Percentiles rank a stretch among this genome's conserved stretches.
These are phyloP conservation scores for Pipistrellus pygmaeus DNA, from an alignment of 2,797 vertebrate species.

Conservation along the genomic window DNA sequence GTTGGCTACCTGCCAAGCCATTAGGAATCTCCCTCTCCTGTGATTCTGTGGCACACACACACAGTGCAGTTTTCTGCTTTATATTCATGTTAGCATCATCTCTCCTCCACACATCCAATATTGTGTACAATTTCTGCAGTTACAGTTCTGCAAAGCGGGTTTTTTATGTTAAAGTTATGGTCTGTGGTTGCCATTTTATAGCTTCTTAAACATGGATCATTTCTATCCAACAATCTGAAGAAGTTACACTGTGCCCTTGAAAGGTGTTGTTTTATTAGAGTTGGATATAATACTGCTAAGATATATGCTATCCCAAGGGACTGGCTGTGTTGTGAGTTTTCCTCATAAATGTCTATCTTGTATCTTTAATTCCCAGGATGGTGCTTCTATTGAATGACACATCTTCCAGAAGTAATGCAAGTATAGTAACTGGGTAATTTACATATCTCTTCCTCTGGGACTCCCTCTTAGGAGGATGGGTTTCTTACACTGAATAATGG, in stretches of 20 bases:
- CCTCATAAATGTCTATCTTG: conserved; percentile 60
- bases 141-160: conserved; percentile 42
- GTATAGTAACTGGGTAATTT: not conserved
- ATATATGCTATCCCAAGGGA: conserved; percentile 49
- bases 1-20: not conserved
- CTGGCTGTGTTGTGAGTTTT: conserved; percentile 43
- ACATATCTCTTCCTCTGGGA: conserved; percentile 22
- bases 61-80: not conserved
- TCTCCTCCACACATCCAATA: not conserved
- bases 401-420: conserved; percentile 24
- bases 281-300: conserved; percentile 64
- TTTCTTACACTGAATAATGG: conserved; percentile 39
- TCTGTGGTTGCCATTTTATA: conserved; percentile 71
- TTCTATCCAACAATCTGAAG: conserved; percentile 69
- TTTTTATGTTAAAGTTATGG: conserved; percentile 70
- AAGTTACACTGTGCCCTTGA: conserved; percentile 67
- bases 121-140: conserved; percentile 47
- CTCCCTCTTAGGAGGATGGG: not conserved
- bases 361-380: conserved; percentile 55
- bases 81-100: not conserved
- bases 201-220: conserved; percentile 75
- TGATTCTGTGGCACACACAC: not conserved
- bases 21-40: not conserved
- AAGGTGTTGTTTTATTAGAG: conserved; percentile 74
- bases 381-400: conserved; percentile 7